A percentile compares a stretch with the other conserved stretches of the same genome.
Conservation (phyloP, 2,113 vertebrate genomes). For the Lamprotornis superbus region DNA sequence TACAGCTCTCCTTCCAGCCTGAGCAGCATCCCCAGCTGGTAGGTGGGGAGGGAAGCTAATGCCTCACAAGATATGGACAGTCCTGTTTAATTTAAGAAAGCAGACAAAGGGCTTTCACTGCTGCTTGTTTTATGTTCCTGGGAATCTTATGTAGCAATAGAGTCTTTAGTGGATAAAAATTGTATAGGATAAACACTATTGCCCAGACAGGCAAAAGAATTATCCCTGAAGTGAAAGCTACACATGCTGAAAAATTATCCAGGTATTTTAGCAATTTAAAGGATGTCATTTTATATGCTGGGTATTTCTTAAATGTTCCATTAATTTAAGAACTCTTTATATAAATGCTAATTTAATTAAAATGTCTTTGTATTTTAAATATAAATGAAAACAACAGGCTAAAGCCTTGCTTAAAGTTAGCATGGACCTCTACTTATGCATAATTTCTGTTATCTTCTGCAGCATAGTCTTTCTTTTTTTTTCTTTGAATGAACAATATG, state of each 20-base stretch:
- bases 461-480: not conserved
- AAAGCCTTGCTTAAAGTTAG: conserved; percentile 2
- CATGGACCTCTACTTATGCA: not conserved
- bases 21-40: not conserved
- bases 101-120: not conserved
- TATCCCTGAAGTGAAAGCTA: not conserved
- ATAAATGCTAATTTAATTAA: conserved; percentile 54
- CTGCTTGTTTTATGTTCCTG: not conserved
- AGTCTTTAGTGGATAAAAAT: not conserved
- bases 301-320: conserved; percentile 1
- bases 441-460: conserved; percentile 19
- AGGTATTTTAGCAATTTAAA: conserved; percentile 10
- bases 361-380: conserved; percentile 4
- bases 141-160: not conserved
- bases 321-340: conserved; percentile 8
- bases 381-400: conserved; percentile 11
- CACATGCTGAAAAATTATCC: not conserved
- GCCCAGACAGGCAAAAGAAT: not conserved
- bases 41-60: not conserved
- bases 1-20: not conserved
- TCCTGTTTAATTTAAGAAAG: not conserved
- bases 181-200: not conserved
- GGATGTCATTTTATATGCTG: not conserved
- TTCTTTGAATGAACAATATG: not conserved
- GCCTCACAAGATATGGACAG: not conserved